These are phyloP conservation scores for Remorina albescens DNA, from an alignment of 2,797 vertebrate genomes.

Conservation along the genomic window DNA sequence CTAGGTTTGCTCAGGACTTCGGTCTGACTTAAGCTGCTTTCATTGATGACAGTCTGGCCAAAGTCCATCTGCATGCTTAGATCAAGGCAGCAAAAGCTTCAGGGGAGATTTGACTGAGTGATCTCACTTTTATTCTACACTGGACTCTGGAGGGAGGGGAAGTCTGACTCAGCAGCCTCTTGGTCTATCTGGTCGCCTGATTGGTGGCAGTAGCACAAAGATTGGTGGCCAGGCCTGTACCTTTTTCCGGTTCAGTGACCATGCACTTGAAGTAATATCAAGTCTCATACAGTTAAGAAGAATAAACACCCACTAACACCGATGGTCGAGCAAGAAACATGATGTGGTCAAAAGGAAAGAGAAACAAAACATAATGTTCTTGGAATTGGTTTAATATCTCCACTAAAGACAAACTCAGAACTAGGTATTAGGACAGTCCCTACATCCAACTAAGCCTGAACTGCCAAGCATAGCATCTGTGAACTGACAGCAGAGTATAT, in stretches of 20 bases:
- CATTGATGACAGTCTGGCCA: conserved; percentile 65
- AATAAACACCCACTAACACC: conserved; percentile 11
- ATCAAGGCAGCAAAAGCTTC: conserved; percentile 54
- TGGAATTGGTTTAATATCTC: conserved; percentile 13
- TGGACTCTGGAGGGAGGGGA: conserved; percentile 40
- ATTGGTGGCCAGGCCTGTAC: background rate
- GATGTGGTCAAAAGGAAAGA: background rate
- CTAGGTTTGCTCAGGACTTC: conserved; percentile 42
- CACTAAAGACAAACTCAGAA: conserved; percentile 2
- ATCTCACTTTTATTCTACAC: conserved; percentile 80
- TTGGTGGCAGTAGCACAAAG: conserved; percentile 21
- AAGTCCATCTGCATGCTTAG: conserved; percentile 54
- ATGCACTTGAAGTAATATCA: conserved; percentile 14
- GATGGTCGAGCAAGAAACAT: background rate
- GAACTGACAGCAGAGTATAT: conserved; percentile 48
- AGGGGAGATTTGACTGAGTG: conserved; percentile 68
- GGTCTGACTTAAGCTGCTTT: conserved; percentile 72
- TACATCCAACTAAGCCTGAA: conserved; percentile 13
- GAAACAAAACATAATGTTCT: conserved; percentile 14
- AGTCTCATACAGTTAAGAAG: background rate
- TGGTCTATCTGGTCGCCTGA: conserved; percentile 61
- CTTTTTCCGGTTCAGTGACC: conserved; percentile 6
- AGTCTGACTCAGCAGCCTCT: conserved; percentile 72
- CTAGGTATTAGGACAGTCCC: conserved; percentile 14
- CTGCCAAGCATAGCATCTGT: conserved; percentile 24